Base-by-base conservation (phyloP, 2,888 invertebrate species). In the Lochmaea crataegi region DNA sequence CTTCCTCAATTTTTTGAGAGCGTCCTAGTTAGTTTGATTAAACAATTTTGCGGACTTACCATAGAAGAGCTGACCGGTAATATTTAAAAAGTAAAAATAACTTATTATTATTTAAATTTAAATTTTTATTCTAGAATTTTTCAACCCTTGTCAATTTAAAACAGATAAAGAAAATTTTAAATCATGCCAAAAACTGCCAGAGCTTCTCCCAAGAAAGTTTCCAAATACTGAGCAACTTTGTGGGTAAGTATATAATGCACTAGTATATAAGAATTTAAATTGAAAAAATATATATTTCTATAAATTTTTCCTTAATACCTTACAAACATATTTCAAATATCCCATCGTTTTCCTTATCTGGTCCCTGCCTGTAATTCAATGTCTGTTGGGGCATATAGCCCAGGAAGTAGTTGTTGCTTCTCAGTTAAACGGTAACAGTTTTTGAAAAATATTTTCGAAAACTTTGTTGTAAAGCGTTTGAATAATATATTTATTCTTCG, bases 31-130 rank as follows among this genome's bases (percentile, higher is more conserved):
- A 68, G 74, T 53, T 32, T 75, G 10, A n/a, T 78, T 9, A 75
- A 75, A 18, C 74, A 76, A 58, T 65, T 58, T 53, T 78, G 78
- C 41, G 74, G 71, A 18, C 73, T 73, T 6, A 78, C 78, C 1
- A 68, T 76, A n/a, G 76, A 78, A 69, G 64, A 78, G 70, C 56
- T 76, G 14, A 58, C 75, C 11, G 78, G 78, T 78, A 71, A 77
- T 65, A 6, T 12, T 2, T 61, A 9, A 3, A 2, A 12, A 11
- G 12, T 12, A 45, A 12, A 45, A 45, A 45, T 45, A 45, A 45
- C 11, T 45, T 12, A 14, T 45, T 45, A 45, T 45, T 16, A 41
- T 64, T 32, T 38, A 22, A 57, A 38, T 38, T 9, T 38, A 0
- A 38, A 22, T 22, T 22, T n/a, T 18, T 41, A 26, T 26, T 38